Base-by-base conservation (phyloP, 2,888 invertebrate species). In the Nephrocerus scutellatus region DNA sequence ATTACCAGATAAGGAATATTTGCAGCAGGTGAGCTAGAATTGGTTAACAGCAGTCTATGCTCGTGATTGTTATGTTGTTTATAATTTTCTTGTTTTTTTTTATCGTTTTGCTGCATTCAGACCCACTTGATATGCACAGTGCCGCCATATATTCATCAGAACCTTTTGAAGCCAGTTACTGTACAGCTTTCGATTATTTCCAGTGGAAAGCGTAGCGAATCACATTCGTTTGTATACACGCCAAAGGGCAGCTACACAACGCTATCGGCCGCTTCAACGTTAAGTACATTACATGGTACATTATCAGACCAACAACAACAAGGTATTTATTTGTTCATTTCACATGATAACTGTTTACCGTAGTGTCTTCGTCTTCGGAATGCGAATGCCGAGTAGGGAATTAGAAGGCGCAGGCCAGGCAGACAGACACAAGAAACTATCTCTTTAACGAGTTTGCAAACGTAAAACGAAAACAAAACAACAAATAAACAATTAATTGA, bases 81-180 rank as follows among this genome's bases (percentile, higher is more conserved):
- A 26, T 15, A 14, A 39, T 12, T 9, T 24, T 24, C 9, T 15
- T 10, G 15, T 24, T 35, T 29, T 8, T 26, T 24, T 14, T 32
- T 25, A n/a, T 15, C 30, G 20, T 2, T 9, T 8, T 5, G 4
- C 12, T 7, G n/a, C 34, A 68, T 61, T 40, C 75, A 90, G 82
- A 88, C 86, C 15, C 90, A 91, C 70, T 73, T 90, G 36, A 85
- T 90, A 21, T 90, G 90, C 70, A 81, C 82, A 53, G 82, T 90
- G 49, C 90, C 90, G 15, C 74, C 86, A 15, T 90, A 83, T 72
- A 70, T 72, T 54, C 75, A 79, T 48, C 70, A 75, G 45, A 83
- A 82, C 65, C 61, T 72, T 12, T 43, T 72, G 19, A 85, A 85
- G 63, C 73, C 85, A 10, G 79, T 85, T 46, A 72, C 74, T 54